These are phyloP conservation scores for Apamea anceps DNA, from an alignment of 2,888 invertebrate species.

Conservation along the genomic window DNA sequence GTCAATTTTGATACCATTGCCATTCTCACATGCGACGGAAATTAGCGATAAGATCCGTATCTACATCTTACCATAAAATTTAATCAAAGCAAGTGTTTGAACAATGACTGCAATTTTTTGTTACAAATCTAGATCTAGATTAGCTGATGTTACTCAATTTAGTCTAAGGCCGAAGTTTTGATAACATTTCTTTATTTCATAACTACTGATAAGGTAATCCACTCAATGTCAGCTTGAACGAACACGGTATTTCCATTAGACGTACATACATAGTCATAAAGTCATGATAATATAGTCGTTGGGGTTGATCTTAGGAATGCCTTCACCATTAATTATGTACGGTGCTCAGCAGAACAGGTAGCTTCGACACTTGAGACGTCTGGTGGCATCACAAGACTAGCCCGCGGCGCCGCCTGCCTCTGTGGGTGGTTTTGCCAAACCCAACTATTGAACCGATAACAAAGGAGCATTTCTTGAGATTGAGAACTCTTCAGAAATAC, in stretches of 20 bases:
- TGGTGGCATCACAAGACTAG: conserved; percentile 74
- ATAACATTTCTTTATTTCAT: conserved; percentile 47
- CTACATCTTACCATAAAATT: conserved; percentile 12
- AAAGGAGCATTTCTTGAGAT: conserved; percentile 17
- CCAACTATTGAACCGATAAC: conserved; percentile 50
- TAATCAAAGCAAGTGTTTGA: conserved; percentile 29
- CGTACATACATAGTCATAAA: conserved; percentile 21
- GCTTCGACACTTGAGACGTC: conserved; percentile 86
- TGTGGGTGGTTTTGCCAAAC: conserved; percentile 51
- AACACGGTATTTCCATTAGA: conserved; percentile 52
- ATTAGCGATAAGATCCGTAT: conserved; percentile 50
- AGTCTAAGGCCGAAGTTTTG: conserved; percentile 16
- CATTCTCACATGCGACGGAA: conserved; percentile 35
- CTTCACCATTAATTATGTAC: conserved; percentile 79
- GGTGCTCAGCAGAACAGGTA: conserved; percentile 77
- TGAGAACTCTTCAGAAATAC: conserved; percentile 28
- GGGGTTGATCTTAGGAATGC: conserved; percentile 53
- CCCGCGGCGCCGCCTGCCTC: conserved; percentile 59
- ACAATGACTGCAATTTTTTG: conserved; percentile 16
- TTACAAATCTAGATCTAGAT: conserved; percentile 33
- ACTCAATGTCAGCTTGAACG: conserved; percentile 30
- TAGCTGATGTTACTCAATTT: conserved; percentile 38
- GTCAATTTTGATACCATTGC: conserved; percentile 19
- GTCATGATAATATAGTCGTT: conserved; percentile 27
- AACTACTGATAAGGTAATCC: conserved; percentile 41